Conservation (phyloP, 2,113 vertebrate species). For the Pyrgilauda ruficollis region DNA sequence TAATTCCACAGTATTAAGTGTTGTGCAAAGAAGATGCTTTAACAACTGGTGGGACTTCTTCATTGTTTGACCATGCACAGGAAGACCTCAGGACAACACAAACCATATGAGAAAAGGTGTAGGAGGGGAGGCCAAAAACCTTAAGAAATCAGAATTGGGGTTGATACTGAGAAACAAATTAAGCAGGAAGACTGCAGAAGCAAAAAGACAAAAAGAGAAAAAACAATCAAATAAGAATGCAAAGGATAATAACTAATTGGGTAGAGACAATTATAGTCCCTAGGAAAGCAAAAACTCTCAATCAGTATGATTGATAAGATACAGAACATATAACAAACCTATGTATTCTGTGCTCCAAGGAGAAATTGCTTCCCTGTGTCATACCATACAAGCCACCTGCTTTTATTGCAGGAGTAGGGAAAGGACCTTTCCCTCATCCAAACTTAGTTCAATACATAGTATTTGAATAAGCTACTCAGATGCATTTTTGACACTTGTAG, state of each 20-base stretch:
- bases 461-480: not conserved
- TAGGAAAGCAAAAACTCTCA: not conserved
- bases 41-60: not conserved
- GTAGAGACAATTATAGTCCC: not conserved
- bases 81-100: not conserved
- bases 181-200: not conserved
- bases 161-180: not conserved
- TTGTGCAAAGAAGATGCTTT: not conserved
- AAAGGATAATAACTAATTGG: not conserved
- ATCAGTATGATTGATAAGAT: not conserved
- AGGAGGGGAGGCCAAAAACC: not conserved
- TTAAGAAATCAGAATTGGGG: not conserved
- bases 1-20: not conserved
- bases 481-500: not conserved
- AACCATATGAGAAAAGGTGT: not conserved
- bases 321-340: not conserved
- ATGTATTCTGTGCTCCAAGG: not conserved
- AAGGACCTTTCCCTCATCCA: not conserved
- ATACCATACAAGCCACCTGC: not conserved
- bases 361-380: not conserved
- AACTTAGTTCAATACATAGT: not conserved
- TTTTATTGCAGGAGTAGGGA: not conserved
- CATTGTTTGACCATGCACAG: fast-evolving
- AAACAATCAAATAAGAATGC: not conserved
- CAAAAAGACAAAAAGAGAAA: not conserved